A percentile compares a stretch with the other conserved stretches of the same genome.
These are phyloP conservation scores for Laticauda laticaudata DNA, from an alignment of 2,113 vertebrate species.

Conservation along the genomic window DNA sequence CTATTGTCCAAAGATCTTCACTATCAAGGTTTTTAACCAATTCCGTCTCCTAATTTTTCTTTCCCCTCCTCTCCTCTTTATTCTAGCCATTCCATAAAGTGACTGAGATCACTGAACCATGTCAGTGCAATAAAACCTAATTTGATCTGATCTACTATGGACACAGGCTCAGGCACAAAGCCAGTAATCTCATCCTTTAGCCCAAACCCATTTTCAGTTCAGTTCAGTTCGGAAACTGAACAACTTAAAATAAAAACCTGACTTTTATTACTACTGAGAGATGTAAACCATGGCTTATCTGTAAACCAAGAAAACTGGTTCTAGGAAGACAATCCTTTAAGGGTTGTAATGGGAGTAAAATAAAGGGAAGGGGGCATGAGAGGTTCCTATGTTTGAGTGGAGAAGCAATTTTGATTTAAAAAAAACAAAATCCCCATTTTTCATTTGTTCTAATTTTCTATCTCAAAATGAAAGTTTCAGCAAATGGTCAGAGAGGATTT, in stretches of 20 bases:
- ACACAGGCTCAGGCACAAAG: too few species aligned
- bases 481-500: neutral
- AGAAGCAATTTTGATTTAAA: neutral
- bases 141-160: neutral
- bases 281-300: too few species aligned
- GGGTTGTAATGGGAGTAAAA: neutral
- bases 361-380: neutral
- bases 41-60: too few species aligned
- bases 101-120: neutral
- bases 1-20: neutral
- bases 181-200: neutral
- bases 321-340: too few species aligned
- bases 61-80: too few species aligned
- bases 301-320: too few species aligned
- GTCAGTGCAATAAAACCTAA: neutral
- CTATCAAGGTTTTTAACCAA: neutral
- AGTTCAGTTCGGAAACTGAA: too few species aligned
- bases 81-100: too few species aligned
- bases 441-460: neutral
- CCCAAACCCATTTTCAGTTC: neutral
- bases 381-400: neutral
- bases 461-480: neutral
- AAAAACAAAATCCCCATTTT: neutral
- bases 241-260: too few species aligned
- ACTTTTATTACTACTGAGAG: too few species aligned